Conservation (phyloP, 2,797 vertebrate genomes). For the Phalloptychus januarius region DNA sequence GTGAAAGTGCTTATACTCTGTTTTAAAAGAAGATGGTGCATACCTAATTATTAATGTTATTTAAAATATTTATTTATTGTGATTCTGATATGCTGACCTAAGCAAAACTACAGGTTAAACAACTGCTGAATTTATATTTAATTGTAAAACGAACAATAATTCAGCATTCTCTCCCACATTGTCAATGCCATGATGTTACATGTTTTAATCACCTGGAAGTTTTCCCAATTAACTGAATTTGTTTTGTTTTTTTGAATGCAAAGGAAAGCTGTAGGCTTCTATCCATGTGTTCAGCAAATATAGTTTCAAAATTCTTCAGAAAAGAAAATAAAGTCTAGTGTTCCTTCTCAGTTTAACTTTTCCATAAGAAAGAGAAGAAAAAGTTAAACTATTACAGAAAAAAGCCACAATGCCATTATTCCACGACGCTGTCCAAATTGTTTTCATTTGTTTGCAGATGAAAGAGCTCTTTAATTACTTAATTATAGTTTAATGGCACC, state of each 20-base stretch:
- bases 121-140: background rate
- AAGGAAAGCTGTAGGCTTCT: background rate
- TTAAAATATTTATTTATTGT: background rate
- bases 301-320: background rate
- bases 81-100: background rate
- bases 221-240: background rate
- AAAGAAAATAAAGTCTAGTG: background rate
- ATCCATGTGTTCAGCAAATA: background rate
- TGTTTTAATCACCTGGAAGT: background rate
- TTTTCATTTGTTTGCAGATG: constrained; percentile 21
- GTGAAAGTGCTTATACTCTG: no score
- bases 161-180: background rate
- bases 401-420: background rate
- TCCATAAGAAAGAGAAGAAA: background rate
- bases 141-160: background rate
- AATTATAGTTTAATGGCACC: constrained; percentile 20
- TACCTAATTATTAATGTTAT: background rate
- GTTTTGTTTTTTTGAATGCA: background rate
- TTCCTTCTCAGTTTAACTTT: background rate
- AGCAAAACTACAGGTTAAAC: background rate
- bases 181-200: background rate
- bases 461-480: constrained; percentile 20
- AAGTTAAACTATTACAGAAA: constrained; percentile 5
- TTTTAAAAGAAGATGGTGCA: no score
- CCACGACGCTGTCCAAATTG: constrained; percentile 1